These are phyloP conservation scores for Sminthurinus aureus DNA, from an alignment of 2,888 invertebrate species.

Conservation along the genomic window DNA sequence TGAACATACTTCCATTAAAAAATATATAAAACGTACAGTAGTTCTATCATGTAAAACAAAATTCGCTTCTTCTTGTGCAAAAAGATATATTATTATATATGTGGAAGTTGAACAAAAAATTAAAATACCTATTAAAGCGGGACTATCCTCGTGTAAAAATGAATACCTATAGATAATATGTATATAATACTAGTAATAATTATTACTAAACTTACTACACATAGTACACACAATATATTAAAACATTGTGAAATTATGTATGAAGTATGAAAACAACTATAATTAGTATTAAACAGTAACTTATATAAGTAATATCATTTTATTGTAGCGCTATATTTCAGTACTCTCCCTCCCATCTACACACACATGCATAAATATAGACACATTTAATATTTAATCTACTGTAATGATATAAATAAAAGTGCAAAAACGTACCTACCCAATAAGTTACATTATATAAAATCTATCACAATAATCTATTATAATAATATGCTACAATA, in stretches of 20 bases:
- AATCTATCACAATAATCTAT: slow-evolving; percentile 21
- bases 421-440: slow-evolving; percentile 30
- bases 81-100: too few species aligned
- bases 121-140: not conserved
- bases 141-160: not conserved
- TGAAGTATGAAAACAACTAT: not conserved
- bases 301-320: not conserved
- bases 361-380: not conserved
- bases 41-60: not conserved
- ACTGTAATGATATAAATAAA: slow-evolving; percentile 1
- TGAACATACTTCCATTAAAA: too few species aligned
- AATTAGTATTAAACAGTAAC: not conserved
- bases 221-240: not conserved
- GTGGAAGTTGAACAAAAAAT: not conserved
- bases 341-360: not conserved
- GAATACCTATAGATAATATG: not conserved
- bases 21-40: not conserved
- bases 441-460: not conserved
- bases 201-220: not conserved
- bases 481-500: slow-evolving; percentile 20
- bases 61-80: not conserved
- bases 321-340: not conserved
- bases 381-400: not conserved
- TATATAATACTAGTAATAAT: not conserved
- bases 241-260: too few species aligned